Percentiles rank a stretch among this genome's conserved stretches.
Conservation (phyloP, 1,140 invertebrate genomes). For the Aphis craccivora region DNA sequence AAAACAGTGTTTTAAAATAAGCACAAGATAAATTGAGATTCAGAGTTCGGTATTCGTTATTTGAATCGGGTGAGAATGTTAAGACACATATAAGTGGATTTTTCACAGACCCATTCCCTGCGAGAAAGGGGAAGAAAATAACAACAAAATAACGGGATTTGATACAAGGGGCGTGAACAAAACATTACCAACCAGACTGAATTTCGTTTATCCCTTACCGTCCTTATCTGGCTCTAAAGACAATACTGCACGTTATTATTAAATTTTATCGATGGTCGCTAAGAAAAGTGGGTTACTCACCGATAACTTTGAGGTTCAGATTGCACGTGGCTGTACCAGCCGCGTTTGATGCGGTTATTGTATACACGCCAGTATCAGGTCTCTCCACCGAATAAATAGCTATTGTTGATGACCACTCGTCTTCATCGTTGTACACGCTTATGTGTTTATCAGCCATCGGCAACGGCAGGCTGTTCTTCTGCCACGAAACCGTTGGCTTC, state of each 20-base stretch:
- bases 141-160: background rate
- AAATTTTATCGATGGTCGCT: background rate
- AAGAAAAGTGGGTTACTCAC: constrained; percentile 65
- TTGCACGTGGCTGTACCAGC: constrained; percentile 76
- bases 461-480: constrained; percentile 69
- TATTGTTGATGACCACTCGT: constrained; percentile 67
- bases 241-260: constrained; percentile 22
- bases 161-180: background rate
- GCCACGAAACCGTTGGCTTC: constrained; percentile 72
- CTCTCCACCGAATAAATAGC: constrained; percentile 70
- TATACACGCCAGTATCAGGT: constrained; percentile 73
- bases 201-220: background rate
- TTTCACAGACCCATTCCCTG: background rate
- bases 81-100: background rate
- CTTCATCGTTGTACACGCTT: constrained; percentile 69
- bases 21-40: background rate
- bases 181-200: background rate
- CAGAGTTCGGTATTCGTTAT: background rate
- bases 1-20: background rate
- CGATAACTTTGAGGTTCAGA: constrained; percentile 80
- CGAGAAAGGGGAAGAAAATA: background rate
- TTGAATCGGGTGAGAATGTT: background rate
- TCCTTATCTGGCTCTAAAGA: constrained; percentile 44
- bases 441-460: constrained; percentile 65
- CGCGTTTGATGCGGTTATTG: constrained; percentile 72